These are phyloP conservation scores for Agrilus planipennis DNA, from an alignment of 1,140 invertebrate species.

Conservation along the genomic window DNA sequence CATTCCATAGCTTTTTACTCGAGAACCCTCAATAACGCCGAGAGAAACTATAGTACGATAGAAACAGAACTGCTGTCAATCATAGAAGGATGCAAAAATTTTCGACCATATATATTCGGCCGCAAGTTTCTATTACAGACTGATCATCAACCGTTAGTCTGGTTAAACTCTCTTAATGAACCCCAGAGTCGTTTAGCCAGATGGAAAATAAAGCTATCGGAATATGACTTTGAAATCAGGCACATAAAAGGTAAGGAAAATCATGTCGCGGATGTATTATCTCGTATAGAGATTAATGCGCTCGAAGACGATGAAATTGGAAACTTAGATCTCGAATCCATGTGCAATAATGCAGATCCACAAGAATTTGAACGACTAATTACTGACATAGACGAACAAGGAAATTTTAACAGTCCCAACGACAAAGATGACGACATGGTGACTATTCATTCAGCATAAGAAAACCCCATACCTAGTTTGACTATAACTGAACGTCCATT, in stretches of 20 bases:
- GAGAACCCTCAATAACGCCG: slow-evolving; percentile 15
- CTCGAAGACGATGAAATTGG: no score
- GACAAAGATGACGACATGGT: no score
- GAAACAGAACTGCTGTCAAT: slow-evolving; percentile 38
- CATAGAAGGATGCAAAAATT: slow-evolving; percentile 33
- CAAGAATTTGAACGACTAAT: no score
- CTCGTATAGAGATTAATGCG: no score
- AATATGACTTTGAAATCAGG: slow-evolving; percentile 29
- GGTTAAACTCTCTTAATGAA: slow-evolving; percentile 34
- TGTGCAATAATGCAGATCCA: no score
- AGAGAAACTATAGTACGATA: slow-evolving; percentile 33
- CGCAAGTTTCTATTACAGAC: slow-evolving; percentile 35
- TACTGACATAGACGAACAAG: no score
- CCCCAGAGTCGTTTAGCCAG: slow-evolving; percentile 32
- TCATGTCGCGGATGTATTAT: neutral
- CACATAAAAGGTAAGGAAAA: slow-evolving; percentile 16
- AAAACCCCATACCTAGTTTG: no score
- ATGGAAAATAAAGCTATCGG: slow-evolving; percentile 31
- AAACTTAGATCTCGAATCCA: no score
- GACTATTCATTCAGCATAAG: no score
- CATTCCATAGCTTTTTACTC: slow-evolving; percentile 19
- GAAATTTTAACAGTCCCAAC: no score
- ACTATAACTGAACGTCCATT: no score
- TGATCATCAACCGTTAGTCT: slow-evolving; percentile 36
- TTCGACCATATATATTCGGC: slow-evolving; percentile 33